A percentile compares a stretch with the other conserved stretches of the same genome.
Evolutionary conservation across 2,113 vertebrate species (phyloP).

Genomic region (Dicrurus megarhynchus): DNA sequence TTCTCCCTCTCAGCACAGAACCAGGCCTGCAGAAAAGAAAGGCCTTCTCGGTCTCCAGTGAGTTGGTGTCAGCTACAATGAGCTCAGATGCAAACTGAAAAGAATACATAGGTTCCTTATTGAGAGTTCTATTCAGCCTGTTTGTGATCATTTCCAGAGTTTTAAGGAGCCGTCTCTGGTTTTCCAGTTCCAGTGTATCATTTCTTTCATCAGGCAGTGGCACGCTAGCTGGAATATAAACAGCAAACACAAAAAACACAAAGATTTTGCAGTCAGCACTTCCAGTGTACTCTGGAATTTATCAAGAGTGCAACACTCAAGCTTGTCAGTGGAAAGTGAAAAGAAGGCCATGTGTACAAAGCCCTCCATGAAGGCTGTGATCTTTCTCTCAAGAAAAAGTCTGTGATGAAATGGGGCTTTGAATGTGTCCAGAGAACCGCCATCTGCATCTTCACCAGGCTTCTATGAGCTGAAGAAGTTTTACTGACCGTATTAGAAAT

Average conservation of each 20-base stretch:
- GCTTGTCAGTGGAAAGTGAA: neutral
- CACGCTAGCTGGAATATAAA: conserved; percentile 89
- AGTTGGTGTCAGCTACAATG: conserved; percentile 90
- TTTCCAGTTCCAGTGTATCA: conserved; percentile 89
- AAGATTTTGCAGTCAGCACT: neutral
- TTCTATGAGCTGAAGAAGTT: neutral
- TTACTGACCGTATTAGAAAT: neutral
- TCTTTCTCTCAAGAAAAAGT: neutral
- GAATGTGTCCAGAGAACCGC: neutral
- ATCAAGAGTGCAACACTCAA: neutral
- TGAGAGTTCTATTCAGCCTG: conserved; percentile 87
- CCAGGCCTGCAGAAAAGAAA: conserved; percentile 92
- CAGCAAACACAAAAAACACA: conserved; percentile 44
- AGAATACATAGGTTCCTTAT: conserved; percentile 87
- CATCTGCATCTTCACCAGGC: neutral
- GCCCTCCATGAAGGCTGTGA: neutral
- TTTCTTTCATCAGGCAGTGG: conserved; percentile 91
- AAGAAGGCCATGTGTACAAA: neutral
- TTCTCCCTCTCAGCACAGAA: conserved; percentile 89
- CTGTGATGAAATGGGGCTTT: neutral
- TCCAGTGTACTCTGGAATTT: neutral
- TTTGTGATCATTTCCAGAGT: conserved; percentile 91
- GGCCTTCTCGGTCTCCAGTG: conserved; percentile 86
- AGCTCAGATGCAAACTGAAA: conserved; percentile 90
- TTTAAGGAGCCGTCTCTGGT: conserved; percentile 89